Evolutionary conservation across 2,888 invertebrate species (phyloP).

Genomic region (Zaprionus bogoriensis): DNA sequence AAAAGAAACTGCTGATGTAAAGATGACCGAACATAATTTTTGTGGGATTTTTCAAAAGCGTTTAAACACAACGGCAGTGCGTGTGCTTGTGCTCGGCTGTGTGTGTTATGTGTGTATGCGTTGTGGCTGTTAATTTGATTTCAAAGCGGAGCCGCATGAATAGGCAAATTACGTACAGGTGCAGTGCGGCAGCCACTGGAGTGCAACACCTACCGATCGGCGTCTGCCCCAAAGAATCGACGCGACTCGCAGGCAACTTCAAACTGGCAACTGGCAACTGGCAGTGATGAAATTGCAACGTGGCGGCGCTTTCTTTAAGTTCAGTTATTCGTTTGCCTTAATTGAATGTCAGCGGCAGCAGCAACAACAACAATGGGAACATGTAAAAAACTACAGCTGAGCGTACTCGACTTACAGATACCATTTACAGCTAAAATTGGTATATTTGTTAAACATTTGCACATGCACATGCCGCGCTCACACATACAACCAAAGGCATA

Average conservation of each 20-base stretch:
- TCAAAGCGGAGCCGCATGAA: conserved; percentile 69
- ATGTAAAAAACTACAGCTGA: conserved; percentile 1
- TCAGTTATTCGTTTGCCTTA: conserved; percentile 45
- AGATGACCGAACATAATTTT: conserved; percentile 69
- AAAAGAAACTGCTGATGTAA: conserved; percentile 57
- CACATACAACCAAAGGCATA: no score
- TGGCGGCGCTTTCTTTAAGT: conserved; percentile 58
- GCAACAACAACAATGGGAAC: conserved; percentile 12
- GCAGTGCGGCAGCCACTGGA: conserved; percentile 43
- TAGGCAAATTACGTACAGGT: conserved; percentile 71
- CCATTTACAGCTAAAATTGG: no score
- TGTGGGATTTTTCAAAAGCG: conserved; percentile 54
- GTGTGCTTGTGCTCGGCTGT: neutral
- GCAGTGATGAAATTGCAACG: conserved; percentile 45
- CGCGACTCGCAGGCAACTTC: neutral
- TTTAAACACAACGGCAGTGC: neutral
- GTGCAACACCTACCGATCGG: conserved; percentile 58
- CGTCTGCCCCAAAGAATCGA: no score
- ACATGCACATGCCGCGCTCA: no score
- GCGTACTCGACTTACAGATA: no score
- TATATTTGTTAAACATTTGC: no score
- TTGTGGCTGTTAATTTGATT: conserved; percentile 66
- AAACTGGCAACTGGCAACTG: neutral
- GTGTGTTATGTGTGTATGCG: conserved; percentile 9
- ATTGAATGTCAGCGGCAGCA: conserved; percentile 63